Evolutionary conservation across 2,797 vertebrate species (phyloP).

Genomic region (Arnoldichthys spilopterus): DNA sequence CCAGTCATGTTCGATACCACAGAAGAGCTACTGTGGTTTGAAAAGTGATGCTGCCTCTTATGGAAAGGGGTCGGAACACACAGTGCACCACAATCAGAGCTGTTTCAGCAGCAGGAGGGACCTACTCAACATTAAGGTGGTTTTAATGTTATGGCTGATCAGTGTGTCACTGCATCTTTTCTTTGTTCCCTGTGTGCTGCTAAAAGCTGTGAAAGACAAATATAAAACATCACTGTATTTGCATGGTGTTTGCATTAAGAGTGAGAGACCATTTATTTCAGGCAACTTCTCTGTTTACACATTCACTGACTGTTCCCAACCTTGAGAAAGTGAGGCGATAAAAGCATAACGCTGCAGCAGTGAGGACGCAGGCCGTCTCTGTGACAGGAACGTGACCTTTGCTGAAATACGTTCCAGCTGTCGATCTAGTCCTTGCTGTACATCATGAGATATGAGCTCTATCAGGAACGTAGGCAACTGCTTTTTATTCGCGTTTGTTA

Average conservation of each 20-base stretch:
- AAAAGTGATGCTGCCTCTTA: too few relatives aligned
- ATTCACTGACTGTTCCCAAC: slow-evolving; percentile 6
- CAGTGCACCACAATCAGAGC: too few relatives aligned
- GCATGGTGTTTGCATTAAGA: not conserved
- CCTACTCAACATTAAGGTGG: too few relatives aligned
- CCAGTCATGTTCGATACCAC: too few relatives aligned
- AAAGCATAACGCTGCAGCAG: slow-evolving; percentile 2
- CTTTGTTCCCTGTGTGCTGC: not conserved
- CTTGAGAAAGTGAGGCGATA: slow-evolving; percentile 20
- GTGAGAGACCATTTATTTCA: slow-evolving; percentile 15
- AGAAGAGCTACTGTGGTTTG: too few relatives aligned
- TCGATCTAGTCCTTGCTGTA: slow-evolving; percentile 11
- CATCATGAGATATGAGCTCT: not conserved
- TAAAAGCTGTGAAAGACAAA: not conserved
- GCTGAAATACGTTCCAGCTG: slow-evolving; percentile 1
- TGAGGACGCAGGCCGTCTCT: slow-evolving; percentile 3
- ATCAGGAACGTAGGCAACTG: not conserved
- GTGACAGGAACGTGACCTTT: not conserved
- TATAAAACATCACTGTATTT: not conserved
- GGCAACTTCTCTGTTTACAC: slow-evolving; percentile 12
- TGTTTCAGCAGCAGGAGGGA: too few relatives aligned
- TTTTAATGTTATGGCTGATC: too few relatives aligned
- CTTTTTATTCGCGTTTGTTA: slow-evolving; percentile 1
- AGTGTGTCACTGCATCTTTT: too few relatives aligned
- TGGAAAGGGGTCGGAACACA: too few relatives aligned